Evolutionary conservation across 2,888 invertebrate genomes (phyloP).

Genomic region (Morpho deidamia): DNA sequence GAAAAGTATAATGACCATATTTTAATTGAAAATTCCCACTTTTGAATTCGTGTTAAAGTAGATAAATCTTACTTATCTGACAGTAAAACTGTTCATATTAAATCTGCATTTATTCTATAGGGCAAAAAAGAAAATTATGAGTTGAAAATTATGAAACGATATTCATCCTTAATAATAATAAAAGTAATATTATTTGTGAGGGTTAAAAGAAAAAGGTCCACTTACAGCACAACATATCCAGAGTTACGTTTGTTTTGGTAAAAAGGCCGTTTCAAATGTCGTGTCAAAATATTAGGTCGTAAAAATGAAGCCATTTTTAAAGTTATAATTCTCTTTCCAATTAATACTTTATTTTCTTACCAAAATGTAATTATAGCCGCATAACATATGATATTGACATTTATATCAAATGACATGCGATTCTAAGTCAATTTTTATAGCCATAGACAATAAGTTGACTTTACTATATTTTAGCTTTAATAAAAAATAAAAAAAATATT

Average conservation of each 20-base stretch:
- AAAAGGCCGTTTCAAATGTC: constrained; percentile 58
- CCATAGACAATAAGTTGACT: background rate
- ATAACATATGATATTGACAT: constrained; percentile 32
- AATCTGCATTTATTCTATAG: no score
- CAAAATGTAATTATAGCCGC: constrained; percentile 10
- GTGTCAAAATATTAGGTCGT: constrained; percentile 52
- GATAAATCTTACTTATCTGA: no score
- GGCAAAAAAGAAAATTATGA: no score
- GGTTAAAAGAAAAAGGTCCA: constrained; percentile 30
- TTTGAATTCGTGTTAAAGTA: no score
- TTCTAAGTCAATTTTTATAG: background rate
- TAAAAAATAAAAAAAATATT: no score
- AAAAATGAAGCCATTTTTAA: constrained; percentile 61
- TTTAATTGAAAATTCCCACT: no score
- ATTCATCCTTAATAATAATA: no score
- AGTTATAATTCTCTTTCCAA: constrained; percentile 22
- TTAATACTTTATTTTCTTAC: constrained; percentile 5
- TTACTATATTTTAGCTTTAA: no score
- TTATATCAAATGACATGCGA: background rate
- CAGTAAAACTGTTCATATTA: no score
- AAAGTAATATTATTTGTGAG: background rate
- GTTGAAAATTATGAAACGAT: no score
- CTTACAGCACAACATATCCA: constrained; percentile 86
- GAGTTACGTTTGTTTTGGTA: constrained; percentile 77
- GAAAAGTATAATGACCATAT: no score